phyloP scores from a whole-genome alignment of 1,140 invertebrate species.

The Orius laevigatus region DNA sequence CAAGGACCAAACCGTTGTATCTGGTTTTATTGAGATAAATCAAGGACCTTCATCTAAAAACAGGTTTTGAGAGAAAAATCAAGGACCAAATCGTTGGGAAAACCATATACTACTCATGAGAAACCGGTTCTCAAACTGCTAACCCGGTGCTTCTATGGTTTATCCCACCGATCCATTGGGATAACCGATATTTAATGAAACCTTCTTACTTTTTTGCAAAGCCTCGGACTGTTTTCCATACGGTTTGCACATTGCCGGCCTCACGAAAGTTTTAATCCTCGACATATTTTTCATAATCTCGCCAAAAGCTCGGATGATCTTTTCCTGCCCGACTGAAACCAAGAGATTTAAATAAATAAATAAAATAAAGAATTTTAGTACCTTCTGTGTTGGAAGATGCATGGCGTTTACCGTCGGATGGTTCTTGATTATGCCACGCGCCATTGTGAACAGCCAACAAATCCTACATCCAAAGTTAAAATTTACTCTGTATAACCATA shows the following conservation, averaged over 20 bases:
- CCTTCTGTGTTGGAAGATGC: constrained; percentile 4
- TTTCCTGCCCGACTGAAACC: constrained; percentile 47
- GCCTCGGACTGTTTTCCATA: constrained; percentile 76
- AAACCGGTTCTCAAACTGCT: too few species aligned
- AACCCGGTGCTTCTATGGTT: too few species aligned
- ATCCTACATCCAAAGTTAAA: constrained; percentile 29
- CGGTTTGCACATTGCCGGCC: constrained; percentile 72
- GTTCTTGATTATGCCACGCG: constrained; percentile 31
- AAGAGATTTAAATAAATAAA: constrained; percentile 7
- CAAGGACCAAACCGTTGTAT: too few species aligned
- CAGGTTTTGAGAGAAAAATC: too few species aligned
- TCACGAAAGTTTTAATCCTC: constrained; percentile 65
- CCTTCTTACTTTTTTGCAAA: constrained; percentile 72
- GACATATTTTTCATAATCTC: constrained; percentile 74
- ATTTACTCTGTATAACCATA: background rate
- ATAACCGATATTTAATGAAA: too few species aligned
- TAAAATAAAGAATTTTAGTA: background rate
- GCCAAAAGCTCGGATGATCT: constrained; percentile 61
- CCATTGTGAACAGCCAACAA: constrained; percentile 50
- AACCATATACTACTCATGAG: too few species aligned
- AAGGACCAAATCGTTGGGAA: too few species aligned
- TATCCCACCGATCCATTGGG: too few species aligned
- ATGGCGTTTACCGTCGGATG: constrained; percentile 13
- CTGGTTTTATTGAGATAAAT: too few species aligned
- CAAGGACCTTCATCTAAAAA: too few species aligned